Base-by-base conservation (phyloP, 1,140 invertebrate genomes). In the Brachionus angularis region DNA sequence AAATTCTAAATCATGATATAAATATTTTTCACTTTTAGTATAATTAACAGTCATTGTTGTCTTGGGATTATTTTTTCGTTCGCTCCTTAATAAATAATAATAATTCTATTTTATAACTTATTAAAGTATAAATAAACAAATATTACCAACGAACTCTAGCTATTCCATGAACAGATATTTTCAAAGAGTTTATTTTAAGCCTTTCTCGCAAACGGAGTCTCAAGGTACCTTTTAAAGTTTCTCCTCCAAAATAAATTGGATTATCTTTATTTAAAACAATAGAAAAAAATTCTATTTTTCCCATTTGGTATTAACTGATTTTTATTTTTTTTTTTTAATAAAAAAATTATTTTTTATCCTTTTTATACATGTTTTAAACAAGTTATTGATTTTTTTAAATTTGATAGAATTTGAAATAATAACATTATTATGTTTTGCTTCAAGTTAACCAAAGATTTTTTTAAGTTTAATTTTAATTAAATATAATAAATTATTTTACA, bases 1-100 rank as follows among this genome's bases (percentile, higher is more conserved):
- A 8, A 67, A 29, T 23, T 21, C 7, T 0, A 47, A 34, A 14
- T 46, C 27, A 14, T 33, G n/a, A 36, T 67, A 12, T 31, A 67
- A 47, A n/a, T 67, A 67, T 8, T 23, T n/a, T 67, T 67, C 62
- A 14, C 5, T 27, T 47, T 10, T 16, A 10, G 39, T 42, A 16
- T 42, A 42, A 42, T 10, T 42, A 10, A 42, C 39, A 10, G 10
- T 42, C 16, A 10, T 42, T 16, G 10, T 42, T 42, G 10, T 42
- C 39, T 42, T 16, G 10, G 10, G 10, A 42, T 16, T 42, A 16
- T 16, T 16, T 10, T 42, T 10, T 16, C 10, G 10, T 16, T 42
- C 39, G 16, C 10, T 42, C 39, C 39, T 42, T 10, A 10, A 10
- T 16, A 42, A 42, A 42, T 42, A 16, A 16, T 42, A 16, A 10